These are phyloP conservation scores for Epirrhoe alternata DNA, from an alignment of 2,888 invertebrate genomes.

Conservation along the genomic window DNA sequence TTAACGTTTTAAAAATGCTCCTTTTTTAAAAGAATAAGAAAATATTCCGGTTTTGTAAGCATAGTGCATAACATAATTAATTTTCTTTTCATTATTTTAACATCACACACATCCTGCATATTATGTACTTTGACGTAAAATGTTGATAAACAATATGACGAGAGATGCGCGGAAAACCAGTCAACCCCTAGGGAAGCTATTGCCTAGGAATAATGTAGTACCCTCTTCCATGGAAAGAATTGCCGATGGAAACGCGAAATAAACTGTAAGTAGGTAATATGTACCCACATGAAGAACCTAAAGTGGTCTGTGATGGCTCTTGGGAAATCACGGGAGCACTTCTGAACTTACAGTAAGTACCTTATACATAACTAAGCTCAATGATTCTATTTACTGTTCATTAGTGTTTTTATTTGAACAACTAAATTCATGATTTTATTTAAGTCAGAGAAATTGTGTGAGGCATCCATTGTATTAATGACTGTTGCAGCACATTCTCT, in stretches of 20 bases:
- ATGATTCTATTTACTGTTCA: constrained; percentile 37
- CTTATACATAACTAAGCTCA: constrained; percentile 37
- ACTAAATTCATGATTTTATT: too few relatives aligned
- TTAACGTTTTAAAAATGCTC: too few relatives aligned
- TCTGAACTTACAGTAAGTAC: constrained; percentile 48
- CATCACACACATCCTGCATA: not conserved
- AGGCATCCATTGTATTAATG: too few relatives aligned
- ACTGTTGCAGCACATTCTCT: too few relatives aligned
- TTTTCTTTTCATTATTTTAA: constrained; percentile 9
- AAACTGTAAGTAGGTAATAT: constrained; percentile 45
- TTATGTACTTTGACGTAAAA: constrained; percentile 1
- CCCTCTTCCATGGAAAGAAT: constrained; percentile 32
- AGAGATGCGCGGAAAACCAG: constrained; percentile 24
- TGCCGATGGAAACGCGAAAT: constrained; percentile 43
- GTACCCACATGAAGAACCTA: constrained; percentile 50
- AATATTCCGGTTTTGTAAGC: not conserved
- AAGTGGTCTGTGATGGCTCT: constrained; percentile 55
- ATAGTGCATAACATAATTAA: not conserved
- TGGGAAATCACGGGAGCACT: constrained; percentile 66
- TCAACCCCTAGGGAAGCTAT: constrained; percentile 19
- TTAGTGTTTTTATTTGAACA: too few relatives aligned
- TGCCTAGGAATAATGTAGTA: constrained; percentile 28
- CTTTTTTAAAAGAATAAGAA: too few relatives aligned
- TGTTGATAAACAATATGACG: constrained; percentile 23
- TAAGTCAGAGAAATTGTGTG: too few relatives aligned